A percentile compares a stretch with the other conserved stretches of the same genome.
These are phyloP conservation scores for Nomada ruficornis DNA, from an alignment of 2,888 invertebrate genomes.

Conservation along the genomic window DNA sequence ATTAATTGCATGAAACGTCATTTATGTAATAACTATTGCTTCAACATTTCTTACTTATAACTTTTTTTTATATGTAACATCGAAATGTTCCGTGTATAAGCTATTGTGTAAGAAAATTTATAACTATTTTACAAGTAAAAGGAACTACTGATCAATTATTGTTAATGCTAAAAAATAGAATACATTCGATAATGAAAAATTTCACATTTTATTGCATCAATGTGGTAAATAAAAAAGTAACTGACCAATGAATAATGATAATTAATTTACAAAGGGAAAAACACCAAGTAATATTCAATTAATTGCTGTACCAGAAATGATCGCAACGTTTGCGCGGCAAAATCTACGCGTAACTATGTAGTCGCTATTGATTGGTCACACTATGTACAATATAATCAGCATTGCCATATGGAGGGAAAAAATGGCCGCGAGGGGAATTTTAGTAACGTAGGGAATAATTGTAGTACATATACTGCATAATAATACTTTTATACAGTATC, in stretches of 20 bases:
- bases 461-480: no score
- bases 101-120: neutral
- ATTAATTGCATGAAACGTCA: neutral
- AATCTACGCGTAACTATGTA: slow-evolving; percentile 78
- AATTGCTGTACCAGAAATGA: slow-evolving; percentile 68
- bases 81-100: no score
- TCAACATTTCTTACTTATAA: no score
- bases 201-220: neutral
- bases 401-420: neutral
- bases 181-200: neutral
- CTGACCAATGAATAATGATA: neutral
- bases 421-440: no score
- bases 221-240: neutral
- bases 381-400: slow-evolving; percentile 25
- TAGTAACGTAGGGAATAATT: no score
- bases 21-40: no score
- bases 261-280: slow-evolving; percentile 32
- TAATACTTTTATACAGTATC: no score
- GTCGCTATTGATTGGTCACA: slow-evolving; percentile 68
- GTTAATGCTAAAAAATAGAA: neutral
- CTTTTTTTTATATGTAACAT: no score
- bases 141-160: neutral
- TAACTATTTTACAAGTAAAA: neutral
- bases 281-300: slow-evolving; percentile 58
- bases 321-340: slow-evolving; percentile 79